Percentiles rank a stretch among this genome's conserved stretches.
phyloP scores from a whole-genome alignment of 2,113 vertebrate genomes.

The Psephotus haematonotus region DNA sequence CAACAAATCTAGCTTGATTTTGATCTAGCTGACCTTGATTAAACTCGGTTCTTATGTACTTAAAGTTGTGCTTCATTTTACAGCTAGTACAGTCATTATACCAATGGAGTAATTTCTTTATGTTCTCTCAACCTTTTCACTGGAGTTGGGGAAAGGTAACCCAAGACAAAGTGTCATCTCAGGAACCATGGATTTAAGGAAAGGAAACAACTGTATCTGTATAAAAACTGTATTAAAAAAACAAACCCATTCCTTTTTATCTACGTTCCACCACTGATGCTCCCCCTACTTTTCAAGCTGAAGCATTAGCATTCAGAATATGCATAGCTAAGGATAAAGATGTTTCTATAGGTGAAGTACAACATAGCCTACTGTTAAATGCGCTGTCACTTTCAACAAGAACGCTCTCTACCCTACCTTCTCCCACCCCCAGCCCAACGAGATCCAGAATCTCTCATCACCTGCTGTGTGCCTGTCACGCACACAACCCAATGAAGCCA shows the following conservation, averaged over 20 bases:
- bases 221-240: neutral
- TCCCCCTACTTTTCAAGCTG: neutral
- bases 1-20: neutral
- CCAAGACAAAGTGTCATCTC: neutral
- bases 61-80: neutral
- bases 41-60: neutral
- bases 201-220: neutral
- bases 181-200: neutral
- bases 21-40: neutral
- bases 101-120: neutral
- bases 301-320: neutral
- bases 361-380: neutral
- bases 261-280: neutral
- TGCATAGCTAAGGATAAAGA: neutral
- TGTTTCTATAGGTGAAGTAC: slow-evolving; percentile 3
- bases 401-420: slow-evolving; percentile 3
- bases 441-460: slow-evolving; percentile 8
- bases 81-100: neutral
- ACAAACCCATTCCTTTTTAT: neutral
- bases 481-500: slow-evolving; percentile 2
- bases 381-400: slow-evolving; percentile 11
- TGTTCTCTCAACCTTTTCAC: neutral
- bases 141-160: neutral
- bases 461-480: slow-evolving; percentile 48
- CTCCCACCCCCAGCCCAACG: slow-evolving; percentile 9